Percentiles rank a stretch among this genome's conserved stretches.
Evolutionary conservation across 2,113 vertebrate species (phyloP).

Genomic region (Ophiodon elongatus): DNA sequence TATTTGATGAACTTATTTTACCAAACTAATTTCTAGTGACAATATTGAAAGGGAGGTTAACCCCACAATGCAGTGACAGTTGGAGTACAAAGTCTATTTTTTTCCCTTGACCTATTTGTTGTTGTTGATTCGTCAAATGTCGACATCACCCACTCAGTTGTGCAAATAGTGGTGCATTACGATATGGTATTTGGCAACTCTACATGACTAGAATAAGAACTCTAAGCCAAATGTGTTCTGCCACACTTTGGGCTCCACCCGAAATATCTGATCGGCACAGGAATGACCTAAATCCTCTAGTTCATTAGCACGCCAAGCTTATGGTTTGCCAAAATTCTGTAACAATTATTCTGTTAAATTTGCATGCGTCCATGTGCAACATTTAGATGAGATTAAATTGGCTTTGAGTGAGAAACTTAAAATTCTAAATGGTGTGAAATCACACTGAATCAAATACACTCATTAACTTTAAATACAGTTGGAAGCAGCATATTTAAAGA

Average conservation of each 20-base stretch:
- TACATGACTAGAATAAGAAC: neutral
- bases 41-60: neutral
- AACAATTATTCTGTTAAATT: neutral
- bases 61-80: neutral
- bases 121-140: conserved; percentile 7
- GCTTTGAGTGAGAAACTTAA: neutral
- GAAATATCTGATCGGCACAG: neutral
- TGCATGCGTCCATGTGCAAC: neutral
- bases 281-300: neutral
- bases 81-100: neutral
- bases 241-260: neutral
- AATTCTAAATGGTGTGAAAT: neutral
- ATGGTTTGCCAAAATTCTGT: conserved; percentile 12
- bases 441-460: neutral
- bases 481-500: neutral
- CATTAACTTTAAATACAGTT: neutral
- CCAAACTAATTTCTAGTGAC: neutral
- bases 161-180: neutral
- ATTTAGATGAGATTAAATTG: neutral
- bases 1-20: conserved; percentile 3
- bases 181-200: neutral
- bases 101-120: neutral
- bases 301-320: neutral
- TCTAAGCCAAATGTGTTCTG: conserved; percentile 2
- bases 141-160: neutral